These are phyloP conservation scores for Drosophila macrothrix DNA, from an alignment of 2,888 invertebrate genomes.

Conservation along the genomic window DNA sequence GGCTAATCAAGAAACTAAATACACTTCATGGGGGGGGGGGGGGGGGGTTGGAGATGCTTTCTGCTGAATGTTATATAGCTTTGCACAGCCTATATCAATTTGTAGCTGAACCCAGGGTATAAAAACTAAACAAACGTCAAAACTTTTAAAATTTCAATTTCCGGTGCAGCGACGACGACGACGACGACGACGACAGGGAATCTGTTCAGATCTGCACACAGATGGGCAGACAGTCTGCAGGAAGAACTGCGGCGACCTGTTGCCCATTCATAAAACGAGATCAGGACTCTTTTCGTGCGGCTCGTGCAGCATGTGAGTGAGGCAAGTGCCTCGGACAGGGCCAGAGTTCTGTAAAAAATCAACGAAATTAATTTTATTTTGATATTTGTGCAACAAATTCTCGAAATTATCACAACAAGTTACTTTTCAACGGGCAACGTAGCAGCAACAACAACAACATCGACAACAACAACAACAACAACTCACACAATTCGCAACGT, in stretches of 20 bases:
- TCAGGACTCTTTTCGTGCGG: slow-evolving; percentile 30
- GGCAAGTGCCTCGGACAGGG: slow-evolving; percentile 37
- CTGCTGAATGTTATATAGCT: background rate
- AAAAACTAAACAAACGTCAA: slow-evolving; percentile 68
- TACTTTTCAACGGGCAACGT: slow-evolving; percentile 59
- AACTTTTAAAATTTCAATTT: slow-evolving; percentile 80
- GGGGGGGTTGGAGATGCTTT: background rate
- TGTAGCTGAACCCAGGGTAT: slow-evolving; percentile 21
- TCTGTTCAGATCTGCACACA: slow-evolving; percentile 41
- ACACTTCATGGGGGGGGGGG: background rate
- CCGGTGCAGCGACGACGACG: slow-evolving; percentile 57
- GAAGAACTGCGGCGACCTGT: slow-evolving; percentile 35
- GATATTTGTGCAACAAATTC: slow-evolving; percentile 76
- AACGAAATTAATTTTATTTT: slow-evolving; percentile 79
- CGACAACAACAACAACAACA: slow-evolving; percentile 30
- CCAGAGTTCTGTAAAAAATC: slow-evolving; percentile 42
- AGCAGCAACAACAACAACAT: background rate
- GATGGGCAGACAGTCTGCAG: slow-evolving; percentile 27
- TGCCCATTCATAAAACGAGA: slow-evolving; percentile 64
- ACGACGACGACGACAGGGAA: slow-evolving; percentile 25
- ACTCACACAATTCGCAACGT: slow-evolving; percentile 41
- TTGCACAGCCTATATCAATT: background rate
- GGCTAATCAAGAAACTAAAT: background rate
- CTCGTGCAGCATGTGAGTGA: slow-evolving; percentile 21
- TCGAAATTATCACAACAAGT: slow-evolving; percentile 78